A percentile compares a stretch with the other conserved stretches of the same genome.
Evolutionary conservation across 2,113 vertebrate genomes (phyloP).

Genomic region (Oreotrochilus melanogaster): DNA sequence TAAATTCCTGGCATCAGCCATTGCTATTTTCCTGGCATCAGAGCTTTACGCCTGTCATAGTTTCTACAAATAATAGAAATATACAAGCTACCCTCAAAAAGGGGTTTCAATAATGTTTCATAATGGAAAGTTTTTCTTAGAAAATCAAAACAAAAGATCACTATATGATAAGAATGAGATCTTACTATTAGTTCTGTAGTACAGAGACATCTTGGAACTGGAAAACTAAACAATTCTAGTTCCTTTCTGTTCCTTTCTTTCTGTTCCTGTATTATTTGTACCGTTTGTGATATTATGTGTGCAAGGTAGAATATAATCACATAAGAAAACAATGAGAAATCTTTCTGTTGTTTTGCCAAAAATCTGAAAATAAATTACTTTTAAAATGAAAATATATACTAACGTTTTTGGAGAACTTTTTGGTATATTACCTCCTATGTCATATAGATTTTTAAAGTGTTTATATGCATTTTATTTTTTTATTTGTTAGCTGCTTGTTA

Average conservation of each 20-base stretch:
- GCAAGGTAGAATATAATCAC: accelerated
- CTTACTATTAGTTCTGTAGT: not conserved
- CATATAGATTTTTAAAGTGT: not conserved
- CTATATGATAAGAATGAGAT: not conserved
- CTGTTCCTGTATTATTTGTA: not conserved
- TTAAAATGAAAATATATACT: not conserved
- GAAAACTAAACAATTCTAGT: not conserved
- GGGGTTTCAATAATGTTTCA: not conserved
- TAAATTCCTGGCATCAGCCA: constrained; percentile 34
- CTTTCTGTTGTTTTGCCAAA: not conserved
- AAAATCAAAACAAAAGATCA: not conserved
- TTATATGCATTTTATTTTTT: not conserved
- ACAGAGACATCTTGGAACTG: not conserved
- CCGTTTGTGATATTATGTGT: not conserved
- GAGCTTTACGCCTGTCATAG: not conserved
- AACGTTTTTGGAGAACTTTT: not conserved
- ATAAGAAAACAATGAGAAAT: not conserved
- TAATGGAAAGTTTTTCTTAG: not conserved
- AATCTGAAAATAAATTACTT: not conserved
- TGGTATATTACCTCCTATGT: not conserved
- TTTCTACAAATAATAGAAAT: not conserved
- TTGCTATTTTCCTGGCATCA: not conserved
- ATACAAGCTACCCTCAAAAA: not conserved
- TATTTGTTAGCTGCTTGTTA: not conserved
- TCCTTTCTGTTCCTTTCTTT: not conserved